Percentiles rank a stretch among this genome's conserved stretches.
Evolutionary conservation across 2,113 vertebrate species (phyloP).

Genomic region (Melanerpes aurifrons): DNA sequence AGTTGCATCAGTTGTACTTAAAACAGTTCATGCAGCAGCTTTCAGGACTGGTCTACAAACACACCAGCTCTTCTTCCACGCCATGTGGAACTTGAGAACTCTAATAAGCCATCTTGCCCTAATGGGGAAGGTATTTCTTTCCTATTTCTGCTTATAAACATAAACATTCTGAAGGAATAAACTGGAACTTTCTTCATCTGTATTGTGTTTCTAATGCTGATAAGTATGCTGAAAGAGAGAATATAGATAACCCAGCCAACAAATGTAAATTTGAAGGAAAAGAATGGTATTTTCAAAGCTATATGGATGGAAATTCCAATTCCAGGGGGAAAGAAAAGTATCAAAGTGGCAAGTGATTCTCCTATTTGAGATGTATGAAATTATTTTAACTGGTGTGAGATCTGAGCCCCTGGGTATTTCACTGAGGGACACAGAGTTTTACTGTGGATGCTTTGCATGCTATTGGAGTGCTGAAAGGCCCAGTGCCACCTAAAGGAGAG

Average conservation of each 20-base stretch:
- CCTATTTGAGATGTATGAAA: background rate
- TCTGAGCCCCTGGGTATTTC: background rate
- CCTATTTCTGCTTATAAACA: background rate
- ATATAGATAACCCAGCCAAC: background rate
- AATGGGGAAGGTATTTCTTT: background rate
- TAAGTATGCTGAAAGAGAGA: background rate
- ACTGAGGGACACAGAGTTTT: background rate
- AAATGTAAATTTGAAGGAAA: background rate
- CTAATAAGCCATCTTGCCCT: background rate
- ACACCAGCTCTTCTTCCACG: background rate
- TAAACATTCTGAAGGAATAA: background rate
- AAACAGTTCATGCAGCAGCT: background rate
- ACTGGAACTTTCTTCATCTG: background rate
- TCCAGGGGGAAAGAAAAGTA: background rate
- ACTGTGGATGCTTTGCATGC: background rate
- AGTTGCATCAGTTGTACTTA: background rate
- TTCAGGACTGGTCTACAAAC: background rate
- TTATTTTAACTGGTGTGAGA: background rate
- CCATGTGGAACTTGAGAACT: background rate
- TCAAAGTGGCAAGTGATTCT: background rate
- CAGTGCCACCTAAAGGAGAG: background rate
- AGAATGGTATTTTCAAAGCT: background rate
- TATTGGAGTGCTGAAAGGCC: background rate
- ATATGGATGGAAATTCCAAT: background rate
- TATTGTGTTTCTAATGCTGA: background rate